phyloP scores from a whole-genome alignment of 1,140 invertebrate species.

The Kradibia gibbosae region DNA sequence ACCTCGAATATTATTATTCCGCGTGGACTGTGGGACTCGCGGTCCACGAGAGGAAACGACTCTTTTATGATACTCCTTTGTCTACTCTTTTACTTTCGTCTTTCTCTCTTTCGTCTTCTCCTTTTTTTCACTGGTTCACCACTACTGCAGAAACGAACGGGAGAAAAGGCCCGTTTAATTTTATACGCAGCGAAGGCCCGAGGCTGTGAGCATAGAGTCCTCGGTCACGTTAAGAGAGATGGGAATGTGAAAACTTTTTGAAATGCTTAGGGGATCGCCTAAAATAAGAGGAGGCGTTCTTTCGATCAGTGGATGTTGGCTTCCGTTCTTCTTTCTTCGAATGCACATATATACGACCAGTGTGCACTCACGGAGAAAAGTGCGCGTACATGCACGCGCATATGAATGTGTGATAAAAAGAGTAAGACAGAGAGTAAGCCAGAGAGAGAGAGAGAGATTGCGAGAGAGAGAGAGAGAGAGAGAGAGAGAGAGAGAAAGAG shows the following conservation, averaged over 20 bases:
- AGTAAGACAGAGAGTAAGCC: no score
- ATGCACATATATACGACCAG: no score
- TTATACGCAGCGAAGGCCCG: conserved; percentile 5
- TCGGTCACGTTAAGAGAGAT: not conserved
- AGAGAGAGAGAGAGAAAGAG: no score
- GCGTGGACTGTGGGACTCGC: not conserved
- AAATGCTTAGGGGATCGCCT: conserved; percentile 2
- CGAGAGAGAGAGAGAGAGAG: no score
- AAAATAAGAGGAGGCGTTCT: not conserved
- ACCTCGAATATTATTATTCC: conserved; percentile 26
- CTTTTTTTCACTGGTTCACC: not conserved
- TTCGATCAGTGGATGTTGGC: no score
- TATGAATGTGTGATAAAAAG: no score
- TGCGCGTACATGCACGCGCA: no score
- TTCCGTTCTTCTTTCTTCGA: no score
- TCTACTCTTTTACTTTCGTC: not conserved
- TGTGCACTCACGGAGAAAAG: no score
- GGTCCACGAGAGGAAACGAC: conserved; percentile 19
- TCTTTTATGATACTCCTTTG: conserved; percentile 34
- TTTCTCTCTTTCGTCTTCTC: not conserved
- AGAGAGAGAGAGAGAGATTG: no score
- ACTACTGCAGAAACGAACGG: not conserved
- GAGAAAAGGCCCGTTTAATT: conserved; percentile 17
- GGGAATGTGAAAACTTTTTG: not conserved
- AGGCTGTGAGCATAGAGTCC: no score